These are phyloP conservation scores for Xiphophorus maculatus DNA, from an alignment of 2,113 vertebrate genomes.

Conservation along the genomic window DNA sequence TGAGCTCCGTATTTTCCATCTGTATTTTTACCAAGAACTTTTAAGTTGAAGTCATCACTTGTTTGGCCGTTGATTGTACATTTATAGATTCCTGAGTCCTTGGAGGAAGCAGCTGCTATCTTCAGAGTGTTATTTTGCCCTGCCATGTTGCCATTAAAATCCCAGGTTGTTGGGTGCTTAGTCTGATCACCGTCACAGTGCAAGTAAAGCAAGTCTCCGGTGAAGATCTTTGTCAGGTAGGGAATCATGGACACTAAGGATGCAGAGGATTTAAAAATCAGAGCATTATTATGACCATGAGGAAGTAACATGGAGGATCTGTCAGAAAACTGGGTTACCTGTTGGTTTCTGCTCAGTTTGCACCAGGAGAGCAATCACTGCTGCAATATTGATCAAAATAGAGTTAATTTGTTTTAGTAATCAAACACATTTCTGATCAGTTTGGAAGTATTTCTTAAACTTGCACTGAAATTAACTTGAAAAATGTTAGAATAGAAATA, in stretches of 20 bases:
- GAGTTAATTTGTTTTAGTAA: not conserved
- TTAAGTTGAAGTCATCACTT: fast-evolving
- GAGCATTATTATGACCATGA: not conserved
- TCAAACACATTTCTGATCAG: too few species aligned
- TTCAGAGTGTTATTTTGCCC: fast-evolving
- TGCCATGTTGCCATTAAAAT: not conserved
- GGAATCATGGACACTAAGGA: conserved; percentile 42
- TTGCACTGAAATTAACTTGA: too few species aligned
- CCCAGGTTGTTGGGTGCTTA: not conserved
- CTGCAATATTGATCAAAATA: conserved; percentile 20
- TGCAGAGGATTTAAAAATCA: conserved; percentile 2
- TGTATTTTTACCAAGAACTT: not conserved
- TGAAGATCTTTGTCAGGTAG: fast-evolving
- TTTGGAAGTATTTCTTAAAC: too few species aligned
- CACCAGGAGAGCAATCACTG: not conserved
- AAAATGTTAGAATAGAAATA: too few species aligned
- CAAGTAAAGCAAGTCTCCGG: conserved; percentile 50
- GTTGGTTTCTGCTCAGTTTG: conserved; percentile 22
- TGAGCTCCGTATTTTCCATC: not conserved
- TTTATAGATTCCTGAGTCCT: not conserved
- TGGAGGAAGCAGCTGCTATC: not conserved
- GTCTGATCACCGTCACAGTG: fast-evolving
- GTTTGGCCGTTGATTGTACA: not conserved
- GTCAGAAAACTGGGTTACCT: conserved; percentile 15
- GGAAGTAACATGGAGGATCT: not conserved